A percentile compares a stretch with the other conserved stretches of the same genome.
phyloP scores from a whole-genome alignment of 53 echinoderm and acorn worm genomes.

The Paelopatides confundens region DNA sequence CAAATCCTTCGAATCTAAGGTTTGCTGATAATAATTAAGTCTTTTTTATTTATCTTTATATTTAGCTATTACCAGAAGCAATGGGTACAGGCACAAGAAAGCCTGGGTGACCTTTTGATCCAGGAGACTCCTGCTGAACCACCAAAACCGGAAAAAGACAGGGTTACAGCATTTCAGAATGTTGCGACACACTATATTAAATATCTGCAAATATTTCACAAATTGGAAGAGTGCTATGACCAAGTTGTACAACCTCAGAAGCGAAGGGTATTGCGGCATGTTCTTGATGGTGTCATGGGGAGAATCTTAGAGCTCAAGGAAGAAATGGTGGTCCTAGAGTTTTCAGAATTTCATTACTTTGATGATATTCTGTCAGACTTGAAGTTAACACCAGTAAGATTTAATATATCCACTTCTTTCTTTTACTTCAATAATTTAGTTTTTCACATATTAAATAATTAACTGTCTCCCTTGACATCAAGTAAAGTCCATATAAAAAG shows the following conservation, averaged over 20 bases:
- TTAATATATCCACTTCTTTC: not conserved
- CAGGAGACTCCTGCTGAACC: constrained; percentile 95
- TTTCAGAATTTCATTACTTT: constrained; percentile 99
- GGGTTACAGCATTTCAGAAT: constrained; percentile 92
- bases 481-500: no score
- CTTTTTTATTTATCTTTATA: constrained; percentile 17
- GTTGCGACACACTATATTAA: constrained; percentile 98
- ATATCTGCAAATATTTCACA: constrained; percentile 96
- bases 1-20: no score
- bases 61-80: constrained; percentile 91
- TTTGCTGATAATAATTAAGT: no score
- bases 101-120: constrained; percentile 82
- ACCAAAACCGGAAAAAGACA: constrained; percentile 90
- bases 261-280: constrained; percentile 86
- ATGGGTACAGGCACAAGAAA: constrained; percentile 92
- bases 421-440: no score
- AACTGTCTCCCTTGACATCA: no score
- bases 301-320: constrained; percentile 95
- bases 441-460: no score
- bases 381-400: constrained; percentile 95
- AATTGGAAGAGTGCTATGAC: constrained; percentile 93
- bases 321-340: constrained; percentile 96
- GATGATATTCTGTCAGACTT: constrained; percentile 99
- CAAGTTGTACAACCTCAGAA: constrained; percentile 99
- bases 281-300: constrained; percentile 96